Evolutionary conservation across 1,140 invertebrate species (phyloP), one percentile per base, ranked within the genome.

Genomic region (Heliconius melpomene): DNA sequence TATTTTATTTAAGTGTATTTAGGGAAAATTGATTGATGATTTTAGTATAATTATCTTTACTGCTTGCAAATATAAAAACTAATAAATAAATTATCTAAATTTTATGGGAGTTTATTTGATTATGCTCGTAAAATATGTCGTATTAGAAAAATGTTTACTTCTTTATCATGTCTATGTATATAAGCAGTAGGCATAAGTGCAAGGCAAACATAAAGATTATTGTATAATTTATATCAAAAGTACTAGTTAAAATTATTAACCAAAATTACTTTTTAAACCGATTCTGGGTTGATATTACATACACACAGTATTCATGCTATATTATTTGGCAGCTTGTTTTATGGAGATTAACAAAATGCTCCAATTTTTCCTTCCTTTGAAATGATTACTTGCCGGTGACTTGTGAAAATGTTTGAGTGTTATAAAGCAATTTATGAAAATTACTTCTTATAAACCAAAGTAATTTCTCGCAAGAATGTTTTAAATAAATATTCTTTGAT

Each of bases 261-360:
- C 3, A 83, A 85, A 84, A 81, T 83, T 74, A 74, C 72, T 85
- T 84, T 87, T 82, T 13, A 78, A 83, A 85, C 80, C 57, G 80
- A 86, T 86, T 86, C 54, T 54, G 77, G 20, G 40, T 57, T 75
- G 78, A 72, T 77, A 83, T 86, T 83, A 82, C 75, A 83, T 83
- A 82, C 73, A 29, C 73, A 81, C 52, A 76, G 29, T 74, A 36
- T 88, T 83, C 85, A 84, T 87, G 86, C 82, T 86, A 86, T 88
- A 88, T 88, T 87, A 88, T 83, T 85, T 75, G 72, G 66, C 50
- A 78, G 75, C 80, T 83, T 86, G 80, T 87, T 86, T 88, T 86
- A 88, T 85, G 83, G 78, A 83, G 81, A 84, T 85, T 83, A 87
- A 86, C 79, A 82, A 79, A 82, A 79, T 76, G 75, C 32, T 79